Evolutionary conservation across 2,888 invertebrate species (phyloP), one percentile per base, ranked within the genome.

Genomic region (Polyommatus iphigenia): DNA sequence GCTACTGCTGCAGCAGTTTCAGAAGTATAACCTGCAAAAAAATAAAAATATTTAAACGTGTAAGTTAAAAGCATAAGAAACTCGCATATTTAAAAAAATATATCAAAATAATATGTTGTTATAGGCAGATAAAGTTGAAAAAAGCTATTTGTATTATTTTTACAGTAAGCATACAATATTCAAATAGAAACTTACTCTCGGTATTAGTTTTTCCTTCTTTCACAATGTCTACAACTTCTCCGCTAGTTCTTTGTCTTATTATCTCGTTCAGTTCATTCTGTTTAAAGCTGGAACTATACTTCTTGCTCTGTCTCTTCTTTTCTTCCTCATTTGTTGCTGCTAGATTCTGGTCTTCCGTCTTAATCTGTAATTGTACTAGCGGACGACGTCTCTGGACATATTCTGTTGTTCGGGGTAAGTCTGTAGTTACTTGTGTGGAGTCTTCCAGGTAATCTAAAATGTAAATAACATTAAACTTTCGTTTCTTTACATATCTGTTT

Each of bases 1-100:
- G 94, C 94, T 76, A 94, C 84, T 1, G 93, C 93, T 8, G 94
- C 84, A 1, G 92, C 93, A 7, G 94, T 93, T 85, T 94, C 94
- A 32, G 90, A 87, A 80, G 84, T 89, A 81, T 88, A 86, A 80
- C 91, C 94, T 94, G 87, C 36, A 75, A 72, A 32, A 8, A 73
- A 46, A 46, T 46, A 10, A 10, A 13, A 46, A 46, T 46, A 46
- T 46, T 41, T n/a, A n/a, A n/a, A n/a, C n/a, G n/a, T n/a, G n/a
- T n/a, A n/a, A n/a, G n/a, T n/a, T n/a, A n/a, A n/a, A n/a, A n/a
- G n/a, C n/a, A n/a, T 41, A 10, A 41, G 41, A 41, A 41, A 41
- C 41, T 41, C 41, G 10, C 41, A 41, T 41, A 2, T 41, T 10
- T 8, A 41, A 41, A 41, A 41, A 41, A 41, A 8, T 10, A 2